Conservation (phyloP, 1,140 invertebrate genomes). For the Drosophila hydei region DNA sequence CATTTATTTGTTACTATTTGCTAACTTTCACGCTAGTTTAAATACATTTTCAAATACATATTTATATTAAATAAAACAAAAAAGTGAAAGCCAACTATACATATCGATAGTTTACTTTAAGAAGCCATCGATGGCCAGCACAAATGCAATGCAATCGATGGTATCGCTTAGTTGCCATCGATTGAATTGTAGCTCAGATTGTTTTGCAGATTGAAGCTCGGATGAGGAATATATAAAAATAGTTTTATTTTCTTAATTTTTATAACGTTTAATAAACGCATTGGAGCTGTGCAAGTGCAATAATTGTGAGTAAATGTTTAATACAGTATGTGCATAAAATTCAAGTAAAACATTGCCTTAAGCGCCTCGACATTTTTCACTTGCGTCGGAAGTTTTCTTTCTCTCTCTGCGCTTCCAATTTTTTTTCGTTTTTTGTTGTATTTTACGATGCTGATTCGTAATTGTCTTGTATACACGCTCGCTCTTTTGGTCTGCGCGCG, state of each 20-base stretch:
- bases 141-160: constrained; percentile 22
- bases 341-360: constrained; percentile 12
- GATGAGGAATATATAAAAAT: constrained; percentile 63
- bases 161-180: constrained; percentile 35
- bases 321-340: constrained; percentile 25
- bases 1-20: too few relatives aligned
- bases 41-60: neutral
- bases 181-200: constrained; percentile 47
- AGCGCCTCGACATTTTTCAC: constrained; percentile 44
- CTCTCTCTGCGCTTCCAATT: constrained; percentile 49
- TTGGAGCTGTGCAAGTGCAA: constrained; percentile 73
- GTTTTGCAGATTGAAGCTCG: constrained; percentile 69
- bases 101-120: constrained; percentile 15
- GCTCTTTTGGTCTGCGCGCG: constrained; percentile 41
- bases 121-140: constrained; percentile 11
- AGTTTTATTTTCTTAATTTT: constrained; percentile 57
- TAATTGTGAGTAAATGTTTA: constrained; percentile 69
- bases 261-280: constrained; percentile 65
- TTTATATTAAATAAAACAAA: neutral
- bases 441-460: constrained; percentile 77
- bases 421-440: constrained; percentile 46
- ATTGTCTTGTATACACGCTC: constrained; percentile 74
- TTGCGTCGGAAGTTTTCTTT: constrained; percentile 58
- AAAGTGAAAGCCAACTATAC: neutral
- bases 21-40: too few relatives aligned